Conservation (phyloP, 1,140 invertebrate species). For the fruit fly (Drosophila melanogaster) region Release_6_plus_ISO1_MT NC_004354.4:19537001-19537500, state of each 20-base stretch:
- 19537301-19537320: neutral
- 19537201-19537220: neutral
- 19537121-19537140: neutral
- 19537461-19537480: conserved; percentile 72
- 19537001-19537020: too few species aligned
- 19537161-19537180: neutral
- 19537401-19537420: conserved; percentile 64
- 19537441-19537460: conserved; percentile 25
- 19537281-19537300: conserved; percentile 23
- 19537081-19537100: too few species aligned
- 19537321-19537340: too few species aligned
- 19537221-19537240: neutral
- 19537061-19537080: too few species aligned
- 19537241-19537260: conserved; percentile 31
- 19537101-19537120: too few species aligned
- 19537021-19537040: too few species aligned
- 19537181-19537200: neutral
- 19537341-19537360: too few species aligned
- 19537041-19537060: too few species aligned
- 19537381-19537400: conserved; percentile 60
- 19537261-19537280: conserved; percentile 54
- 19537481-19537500: conserved; percentile 72
- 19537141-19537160: neutral
- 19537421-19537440: conserved; percentile 68
- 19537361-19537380: neutral